phyloP scores from a whole-genome alignment of 2,113 vertebrate species.

The Ploceus nigricollis region DNA sequence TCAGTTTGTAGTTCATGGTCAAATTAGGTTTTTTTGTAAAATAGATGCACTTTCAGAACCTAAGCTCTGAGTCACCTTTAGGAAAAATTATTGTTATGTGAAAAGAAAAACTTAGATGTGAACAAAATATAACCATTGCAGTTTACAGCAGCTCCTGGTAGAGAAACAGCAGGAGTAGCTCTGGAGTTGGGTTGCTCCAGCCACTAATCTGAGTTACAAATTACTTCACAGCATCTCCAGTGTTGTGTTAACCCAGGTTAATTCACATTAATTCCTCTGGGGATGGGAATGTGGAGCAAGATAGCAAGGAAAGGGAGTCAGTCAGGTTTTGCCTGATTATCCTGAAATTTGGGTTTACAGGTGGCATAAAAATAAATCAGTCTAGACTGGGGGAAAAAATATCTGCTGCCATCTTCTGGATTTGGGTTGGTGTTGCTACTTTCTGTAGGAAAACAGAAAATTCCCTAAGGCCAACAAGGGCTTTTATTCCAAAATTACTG shows the following conservation, averaged over 20 bases:
- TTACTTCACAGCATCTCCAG: background rate
- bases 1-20: background rate
- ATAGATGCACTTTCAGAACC: background rate
- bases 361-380: background rate
- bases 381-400: background rate
- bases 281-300: background rate
- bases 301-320: background rate
- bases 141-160: background rate
- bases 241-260: background rate
- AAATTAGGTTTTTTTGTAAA: background rate
- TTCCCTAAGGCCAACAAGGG: accelerated
- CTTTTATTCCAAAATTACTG: background rate
- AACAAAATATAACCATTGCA: background rate
- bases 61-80: accelerated
- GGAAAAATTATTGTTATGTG: background rate
- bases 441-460: background rate
- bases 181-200: background rate
- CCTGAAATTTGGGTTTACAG: background rate
- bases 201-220: background rate
- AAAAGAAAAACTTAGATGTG: background rate
- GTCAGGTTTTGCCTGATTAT: background rate
- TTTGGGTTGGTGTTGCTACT: background rate
- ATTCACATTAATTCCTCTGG: background rate
- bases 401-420: constrained; percentile 13
- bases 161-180: background rate